phyloP scores from a whole-genome alignment of 2,888 invertebrate genomes.

The Schizotus pectinicornis region DNA sequence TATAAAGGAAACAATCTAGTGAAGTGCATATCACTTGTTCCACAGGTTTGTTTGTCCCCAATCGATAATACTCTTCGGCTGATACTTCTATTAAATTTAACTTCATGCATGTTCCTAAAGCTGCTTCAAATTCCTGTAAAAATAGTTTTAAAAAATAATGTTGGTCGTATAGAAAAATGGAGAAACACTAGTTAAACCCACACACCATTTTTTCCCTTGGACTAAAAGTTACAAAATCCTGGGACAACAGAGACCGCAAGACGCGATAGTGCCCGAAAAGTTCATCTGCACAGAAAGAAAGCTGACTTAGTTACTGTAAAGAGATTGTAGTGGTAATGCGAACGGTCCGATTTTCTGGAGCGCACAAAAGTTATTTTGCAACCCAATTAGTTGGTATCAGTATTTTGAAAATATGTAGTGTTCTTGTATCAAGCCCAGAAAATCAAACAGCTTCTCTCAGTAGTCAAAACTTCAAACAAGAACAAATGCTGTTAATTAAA shows the following conservation, averaged over 20 bases:
- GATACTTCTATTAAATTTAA: conserved; percentile 49
- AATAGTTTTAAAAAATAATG: conserved; percentile 8
- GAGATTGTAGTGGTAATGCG: conserved; percentile 7
- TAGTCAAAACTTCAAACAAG: no score
- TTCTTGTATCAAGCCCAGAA: no score
- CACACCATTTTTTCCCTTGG: conserved; percentile 61
- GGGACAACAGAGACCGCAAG: conserved; percentile 63
- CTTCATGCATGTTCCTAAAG: conserved; percentile 52
- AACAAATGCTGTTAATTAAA: background rate
- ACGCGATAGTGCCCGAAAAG: conserved; percentile 60
- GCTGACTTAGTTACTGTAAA: background rate
- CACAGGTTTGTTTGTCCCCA: conserved; percentile 59
- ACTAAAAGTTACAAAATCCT: conserved; percentile 67
- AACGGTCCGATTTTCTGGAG: conserved; percentile 1
- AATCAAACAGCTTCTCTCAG: background rate
- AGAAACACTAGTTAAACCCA: conserved; percentile 44
- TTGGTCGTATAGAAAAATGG: conserved; percentile 9
- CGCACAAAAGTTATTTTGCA: background rate
- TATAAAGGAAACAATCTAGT: conserved; percentile 68
- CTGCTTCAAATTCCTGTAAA: conserved; percentile 59
- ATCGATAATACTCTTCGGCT: conserved; percentile 47
- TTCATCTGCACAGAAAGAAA: conserved; percentile 58
- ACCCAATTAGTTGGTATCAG: no score
- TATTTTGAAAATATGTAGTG: conserved; percentile 9
- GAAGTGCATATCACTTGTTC: conserved; percentile 66